These are phyloP conservation scores for Parotocinclus haroldoi DNA, from an alignment of 2,797 vertebrate species.

Conservation along the genomic window DNA sequence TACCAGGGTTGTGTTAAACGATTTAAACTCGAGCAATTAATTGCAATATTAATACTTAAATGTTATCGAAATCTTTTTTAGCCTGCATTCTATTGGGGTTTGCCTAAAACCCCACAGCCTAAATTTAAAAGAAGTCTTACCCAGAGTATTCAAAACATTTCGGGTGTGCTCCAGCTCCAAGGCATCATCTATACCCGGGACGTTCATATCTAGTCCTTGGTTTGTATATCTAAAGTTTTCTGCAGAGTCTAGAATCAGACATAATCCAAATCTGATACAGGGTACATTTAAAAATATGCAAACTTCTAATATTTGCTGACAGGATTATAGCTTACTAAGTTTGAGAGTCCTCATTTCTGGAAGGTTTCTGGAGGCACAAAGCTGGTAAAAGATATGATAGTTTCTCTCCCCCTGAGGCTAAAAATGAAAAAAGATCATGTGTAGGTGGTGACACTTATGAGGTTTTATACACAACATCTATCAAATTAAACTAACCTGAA, in stretches of 20 bases:
- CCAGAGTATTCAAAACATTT: slow-evolving; percentile 69
- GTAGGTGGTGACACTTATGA: not conserved
- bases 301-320: not conserved
- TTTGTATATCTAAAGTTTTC: slow-evolving; percentile 74
- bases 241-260: slow-evolving; percentile 59
- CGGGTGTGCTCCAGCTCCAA: slow-evolving; percentile 70
- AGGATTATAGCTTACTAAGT: slow-evolving; percentile 61
- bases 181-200: slow-evolving; percentile 61
- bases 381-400: slow-evolving; percentile 83
- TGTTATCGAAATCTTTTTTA: no score
- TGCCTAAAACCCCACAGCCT: no score
- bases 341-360: slow-evolving; percentile 71
- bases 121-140: slow-evolving; percentile 56
- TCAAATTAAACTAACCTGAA: slow-evolving; percentile 64
- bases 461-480: no score
- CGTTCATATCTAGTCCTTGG: slow-evolving; percentile 63
- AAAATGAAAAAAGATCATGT: not conserved
- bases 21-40: no score
- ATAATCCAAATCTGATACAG: no score
- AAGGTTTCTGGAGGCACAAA: slow-evolving; percentile 73
- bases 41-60: no score
- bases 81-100: no score
- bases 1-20: no score
- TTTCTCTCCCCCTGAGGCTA: slow-evolving; percentile 74
- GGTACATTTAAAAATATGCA: no score